Percentiles rank a stretch among this genome's conserved stretches.
phyloP scores from a whole-genome alignment of 2,888 invertebrate species.

The Conchocele bisecta region DNA sequence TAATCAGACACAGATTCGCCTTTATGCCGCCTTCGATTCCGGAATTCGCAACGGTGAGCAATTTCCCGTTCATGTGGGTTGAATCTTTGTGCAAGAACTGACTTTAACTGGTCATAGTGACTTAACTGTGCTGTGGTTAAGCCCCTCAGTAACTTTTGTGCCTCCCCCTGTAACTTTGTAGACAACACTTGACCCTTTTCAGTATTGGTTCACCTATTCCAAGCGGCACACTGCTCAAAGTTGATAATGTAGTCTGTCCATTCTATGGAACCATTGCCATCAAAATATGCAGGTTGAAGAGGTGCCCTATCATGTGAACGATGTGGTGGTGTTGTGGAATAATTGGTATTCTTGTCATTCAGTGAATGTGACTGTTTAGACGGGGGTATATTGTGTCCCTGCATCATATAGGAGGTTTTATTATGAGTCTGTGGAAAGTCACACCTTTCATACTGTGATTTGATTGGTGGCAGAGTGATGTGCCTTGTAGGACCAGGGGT shows the following conservation, averaged over 20 bases:
- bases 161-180: neutral
- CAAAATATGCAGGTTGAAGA: neutral
- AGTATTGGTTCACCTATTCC: neutral
- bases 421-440: no score
- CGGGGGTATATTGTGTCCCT: no score
- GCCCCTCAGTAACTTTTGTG: neutral
- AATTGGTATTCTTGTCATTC: no score
- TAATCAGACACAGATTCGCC: neutral
- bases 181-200: conserved; percentile 2
- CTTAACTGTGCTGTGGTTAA: neutral
- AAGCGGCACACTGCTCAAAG: neutral
- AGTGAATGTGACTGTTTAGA: no score
- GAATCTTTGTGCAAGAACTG: neutral
- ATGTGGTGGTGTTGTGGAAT: no score
- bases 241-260: neutral
- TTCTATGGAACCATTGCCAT: neutral
- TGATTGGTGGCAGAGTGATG: no score
- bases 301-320: no score
- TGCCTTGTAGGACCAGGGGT: no score
- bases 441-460: no score
- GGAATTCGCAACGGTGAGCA: neutral
- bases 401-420: no score
- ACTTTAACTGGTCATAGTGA: neutral
- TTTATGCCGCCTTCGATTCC: neutral
- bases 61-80: neutral